Conservation (phyloP, 2,888 invertebrate genomes). For the Drosophila acutilabella region DNA sequence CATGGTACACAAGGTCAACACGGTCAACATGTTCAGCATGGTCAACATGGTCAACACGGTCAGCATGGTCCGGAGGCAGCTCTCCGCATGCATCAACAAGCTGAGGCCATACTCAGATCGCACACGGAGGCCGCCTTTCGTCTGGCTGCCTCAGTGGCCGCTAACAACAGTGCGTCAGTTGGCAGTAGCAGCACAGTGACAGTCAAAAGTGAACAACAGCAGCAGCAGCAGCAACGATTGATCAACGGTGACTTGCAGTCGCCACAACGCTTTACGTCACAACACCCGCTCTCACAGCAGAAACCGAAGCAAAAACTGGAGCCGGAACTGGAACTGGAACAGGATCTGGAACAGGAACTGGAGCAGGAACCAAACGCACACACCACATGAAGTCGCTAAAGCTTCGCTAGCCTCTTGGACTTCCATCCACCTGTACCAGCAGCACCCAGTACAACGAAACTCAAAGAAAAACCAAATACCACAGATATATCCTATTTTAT, state of each 20-base stretch:
- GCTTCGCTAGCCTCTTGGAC: no score
- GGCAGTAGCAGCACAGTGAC: not conserved
- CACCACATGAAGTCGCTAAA: constrained; percentile 87
- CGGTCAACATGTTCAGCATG: constrained; percentile 53
- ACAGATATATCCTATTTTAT: not conserved
- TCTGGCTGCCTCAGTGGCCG: constrained; percentile 86
- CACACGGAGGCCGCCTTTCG: constrained; percentile 94
- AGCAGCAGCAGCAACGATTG: constrained; percentile 56
- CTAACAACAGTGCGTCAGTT: constrained; percentile 32
- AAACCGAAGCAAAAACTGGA: constrained; percentile 17
- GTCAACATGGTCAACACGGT: constrained; percentile 63
- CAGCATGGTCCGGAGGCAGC: constrained; percentile 84
- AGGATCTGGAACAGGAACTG: constrained; percentile 48
- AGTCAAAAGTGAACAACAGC: constrained; percentile 15
- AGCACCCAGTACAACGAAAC: constrained; percentile 56
- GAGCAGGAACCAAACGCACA: constrained; percentile 64
- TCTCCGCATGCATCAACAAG: constrained; percentile 91
- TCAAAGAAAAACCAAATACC: not conserved
- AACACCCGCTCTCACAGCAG: constrained; percentile 83
- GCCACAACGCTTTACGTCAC: constrained; percentile 83
- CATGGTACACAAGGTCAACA: constrained; percentile 21
- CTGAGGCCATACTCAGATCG: constrained; percentile 92
- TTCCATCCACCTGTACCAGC: constrained; percentile 19
- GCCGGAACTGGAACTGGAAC: not conserved
- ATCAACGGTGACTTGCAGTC: constrained; percentile 33